Conservation (phyloP, 2,113 vertebrate species). For the Chaetorhynchus papuensis region DNA sequence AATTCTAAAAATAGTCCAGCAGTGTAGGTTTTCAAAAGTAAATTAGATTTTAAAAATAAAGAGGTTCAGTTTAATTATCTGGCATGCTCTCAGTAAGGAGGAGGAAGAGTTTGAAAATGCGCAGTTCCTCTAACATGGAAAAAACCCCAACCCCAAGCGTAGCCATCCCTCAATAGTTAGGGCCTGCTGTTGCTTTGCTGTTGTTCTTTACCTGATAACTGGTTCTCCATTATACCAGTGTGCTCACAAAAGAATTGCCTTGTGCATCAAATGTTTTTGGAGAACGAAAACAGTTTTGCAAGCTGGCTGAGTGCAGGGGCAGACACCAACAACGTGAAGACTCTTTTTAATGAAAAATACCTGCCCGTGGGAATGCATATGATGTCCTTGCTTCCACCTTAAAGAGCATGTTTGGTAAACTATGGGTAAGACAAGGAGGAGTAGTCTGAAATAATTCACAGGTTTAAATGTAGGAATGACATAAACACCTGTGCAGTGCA, state of each 20-base stretch:
- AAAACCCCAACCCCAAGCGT: neutral
- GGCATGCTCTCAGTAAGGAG: neutral
- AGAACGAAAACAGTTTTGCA: neutral
- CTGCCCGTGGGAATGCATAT: neutral
- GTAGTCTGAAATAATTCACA: neutral
- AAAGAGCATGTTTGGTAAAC: neutral
- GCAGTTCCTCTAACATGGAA: neutral
- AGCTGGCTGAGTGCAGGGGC: neutral
- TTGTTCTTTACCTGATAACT: neutral
- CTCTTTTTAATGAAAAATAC: neutral
- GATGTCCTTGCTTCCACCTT: neutral
- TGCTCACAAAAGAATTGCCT: neutral
- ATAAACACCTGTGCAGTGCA: neutral
- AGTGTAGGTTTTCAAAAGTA: conserved; percentile 10
- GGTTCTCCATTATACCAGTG: neutral
- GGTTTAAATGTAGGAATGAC: neutral
- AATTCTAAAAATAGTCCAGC: conserved; percentile 24
- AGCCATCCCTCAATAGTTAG: rapidly evolving
- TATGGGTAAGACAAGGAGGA: neutral
- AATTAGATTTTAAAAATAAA: conserved; percentile 51
- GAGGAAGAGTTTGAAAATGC: neutral
- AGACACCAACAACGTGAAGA: neutral
- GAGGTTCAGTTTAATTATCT: conserved; percentile 34
- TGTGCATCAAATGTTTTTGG: neutral
- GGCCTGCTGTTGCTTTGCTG: neutral